Base-by-base conservation (phyloP, 2,888 invertebrate genomes). In the Andrena fulva region DNA sequence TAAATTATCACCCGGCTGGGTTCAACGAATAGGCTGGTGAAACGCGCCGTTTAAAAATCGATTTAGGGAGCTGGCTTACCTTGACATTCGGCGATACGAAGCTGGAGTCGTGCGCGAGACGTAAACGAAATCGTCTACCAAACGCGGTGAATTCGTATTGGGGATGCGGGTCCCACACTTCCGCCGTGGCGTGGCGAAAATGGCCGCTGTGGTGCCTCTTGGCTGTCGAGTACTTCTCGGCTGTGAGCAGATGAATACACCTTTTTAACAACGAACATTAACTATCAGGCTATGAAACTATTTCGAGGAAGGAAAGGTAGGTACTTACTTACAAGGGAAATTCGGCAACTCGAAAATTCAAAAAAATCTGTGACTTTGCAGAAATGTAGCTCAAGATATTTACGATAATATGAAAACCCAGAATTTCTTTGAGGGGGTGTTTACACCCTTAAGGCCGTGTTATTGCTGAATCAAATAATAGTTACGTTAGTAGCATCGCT, bases 151-250 rank as follows among this genome's bases (percentile, higher is more conserved):
- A 95, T 89, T 95, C 95, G 91, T 97, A 97, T 87, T 96, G 95
- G 2, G 97, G 97, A 94, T 96, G 96, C 3, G 96, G 96, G 92
- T 97, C 97, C 96, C 97, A 97, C 70, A 96, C 94, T 88, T 95
- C 94, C 54, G 96, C 95, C 66, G 95, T 94, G 85, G 95, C 95
- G 86, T 95, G 96, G 54, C 96, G 95, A 92, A 96, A 96, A 91
- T 96, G 96, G 20, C 96, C 96, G 75, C 96, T 96, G 92, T 95
- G 95, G 90, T 95, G 96, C 59, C 94, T 89, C 52, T 87, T 89
- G 4, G 87, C 90, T 50, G 89, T 87, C 2, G 89, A 85, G 71
- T 72, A 86, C 68, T 82, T 89, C 50, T 91, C 91, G 2, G 88
- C 92, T 92, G 80, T 7, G 50, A 84, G 33, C 24, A 79, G 69